A percentile compares a stretch with the other conserved stretches of the same genome.
phyloP scores from a whole-genome alignment of 2,797 vertebrate genomes.

The Distichodus sexfasciatus region DNA sequence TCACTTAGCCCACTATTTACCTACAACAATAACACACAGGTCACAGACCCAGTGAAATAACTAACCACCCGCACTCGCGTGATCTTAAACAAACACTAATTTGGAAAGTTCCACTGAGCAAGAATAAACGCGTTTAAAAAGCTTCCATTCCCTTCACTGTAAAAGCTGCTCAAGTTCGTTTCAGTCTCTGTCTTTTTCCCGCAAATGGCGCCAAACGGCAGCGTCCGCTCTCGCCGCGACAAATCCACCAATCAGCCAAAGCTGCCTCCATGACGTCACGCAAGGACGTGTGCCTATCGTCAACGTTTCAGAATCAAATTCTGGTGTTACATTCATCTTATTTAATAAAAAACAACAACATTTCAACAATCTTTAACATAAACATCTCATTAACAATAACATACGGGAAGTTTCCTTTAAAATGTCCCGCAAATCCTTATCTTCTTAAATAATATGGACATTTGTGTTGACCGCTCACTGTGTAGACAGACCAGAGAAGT shows the following conservation, averaged over 20 bases:
- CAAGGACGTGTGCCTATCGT: too few relatives aligned
- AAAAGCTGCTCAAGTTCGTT: constrained; percentile 55
- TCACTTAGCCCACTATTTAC: constrained; percentile 20
- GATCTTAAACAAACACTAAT: background rate
- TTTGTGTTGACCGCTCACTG: too few relatives aligned
- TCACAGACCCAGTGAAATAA: constrained; percentile 3
- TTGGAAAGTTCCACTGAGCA: background rate
- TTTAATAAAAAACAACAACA: too few relatives aligned
- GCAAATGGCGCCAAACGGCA: constrained; percentile 77
- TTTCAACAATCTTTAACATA: too few relatives aligned
- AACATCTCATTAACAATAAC: too few relatives aligned
- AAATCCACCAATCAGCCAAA: constrained; percentile 64
- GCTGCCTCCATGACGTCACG: too few relatives aligned
- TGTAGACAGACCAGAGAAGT: too few relatives aligned
- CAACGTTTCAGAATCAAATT: too few relatives aligned
- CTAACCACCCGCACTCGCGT: background rate
- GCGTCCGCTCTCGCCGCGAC: constrained; percentile 53
- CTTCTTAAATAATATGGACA: too few relatives aligned
- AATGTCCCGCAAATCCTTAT: too few relatives aligned
- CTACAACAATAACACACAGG: constrained; percentile 26
- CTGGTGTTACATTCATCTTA: too few relatives aligned
- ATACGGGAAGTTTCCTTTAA: too few relatives aligned
- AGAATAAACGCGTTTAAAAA: background rate
- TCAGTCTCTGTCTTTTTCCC: constrained; percentile 42
- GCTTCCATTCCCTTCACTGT: background rate